phyloP scores from a whole-genome alignment of 2,888 invertebrate genomes.

The Geophilus truncorum region DNA sequence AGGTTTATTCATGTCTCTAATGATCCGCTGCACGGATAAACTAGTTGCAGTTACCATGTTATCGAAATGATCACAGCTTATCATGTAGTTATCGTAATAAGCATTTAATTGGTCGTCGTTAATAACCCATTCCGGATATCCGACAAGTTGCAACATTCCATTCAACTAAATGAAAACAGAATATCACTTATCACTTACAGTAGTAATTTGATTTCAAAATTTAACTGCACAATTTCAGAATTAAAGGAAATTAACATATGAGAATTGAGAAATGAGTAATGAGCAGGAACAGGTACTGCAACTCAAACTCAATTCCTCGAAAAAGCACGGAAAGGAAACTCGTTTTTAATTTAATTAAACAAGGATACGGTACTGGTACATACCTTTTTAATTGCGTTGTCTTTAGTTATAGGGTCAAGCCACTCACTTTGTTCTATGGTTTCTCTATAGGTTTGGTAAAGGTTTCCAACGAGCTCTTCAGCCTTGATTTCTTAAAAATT shows the following conservation, averaged over 20 bases:
- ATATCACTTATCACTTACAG: no score
- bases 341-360: not conserved
- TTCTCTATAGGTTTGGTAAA: not conserved
- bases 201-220: not conserved
- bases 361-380: not conserved
- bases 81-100: conserved; percentile 40
- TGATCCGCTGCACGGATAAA: not conserved
- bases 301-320: no score
- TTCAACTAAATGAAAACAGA: conserved; percentile 42
- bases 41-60: not conserved
- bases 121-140: conserved; percentile 48
- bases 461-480: not conserved
- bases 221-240: no score
- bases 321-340: no score
- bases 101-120: conserved; percentile 45
- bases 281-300: no score
- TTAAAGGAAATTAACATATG: no score
- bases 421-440: not conserved
- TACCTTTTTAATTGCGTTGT: not conserved
- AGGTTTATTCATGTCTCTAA: not conserved
- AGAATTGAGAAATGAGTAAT: no score
- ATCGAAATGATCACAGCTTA: not conserved
- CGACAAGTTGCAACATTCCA: conserved; percentile 47
- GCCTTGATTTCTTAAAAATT: not conserved
- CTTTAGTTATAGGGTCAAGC: not conserved